A percentile compares a stretch with the other conserved stretches of the same genome.
Conservation (phyloP, 2,113 vertebrate genomes). For the Lepus timidus region DNA sequence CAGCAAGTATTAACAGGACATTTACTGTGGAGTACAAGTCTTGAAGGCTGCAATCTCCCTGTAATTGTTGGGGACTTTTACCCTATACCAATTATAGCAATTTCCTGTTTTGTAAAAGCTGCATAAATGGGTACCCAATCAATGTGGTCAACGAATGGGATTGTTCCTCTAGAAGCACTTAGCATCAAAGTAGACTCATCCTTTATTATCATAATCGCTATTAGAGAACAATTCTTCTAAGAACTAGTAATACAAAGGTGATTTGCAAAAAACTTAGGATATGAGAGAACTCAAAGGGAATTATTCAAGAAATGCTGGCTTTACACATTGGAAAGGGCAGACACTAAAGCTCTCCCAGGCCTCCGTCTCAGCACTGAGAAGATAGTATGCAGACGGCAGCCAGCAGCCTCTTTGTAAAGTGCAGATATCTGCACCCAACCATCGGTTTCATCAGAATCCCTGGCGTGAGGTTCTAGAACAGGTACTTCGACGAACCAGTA, state of each 20-base stretch:
- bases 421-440: neutral
- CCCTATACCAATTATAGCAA: neutral
- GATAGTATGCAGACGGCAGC: neutral
- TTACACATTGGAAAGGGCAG: neutral
- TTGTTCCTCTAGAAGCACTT: neutral
- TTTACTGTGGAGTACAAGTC: neutral
- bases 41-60: neutral
- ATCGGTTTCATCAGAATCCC: neutral
- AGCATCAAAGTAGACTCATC: neutral
- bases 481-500: neutral
- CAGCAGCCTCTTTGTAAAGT: neutral
- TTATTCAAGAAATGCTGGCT: neutral
- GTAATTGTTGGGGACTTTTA: neutral
- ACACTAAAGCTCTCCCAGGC: neutral
- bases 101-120: slow-evolving; percentile 20
- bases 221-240: slow-evolving; percentile 43
- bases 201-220: slow-evolving; percentile 6
- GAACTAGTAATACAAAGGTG: neutral
- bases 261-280: neutral
- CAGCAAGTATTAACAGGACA: neutral
- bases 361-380: neutral
- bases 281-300: slow-evolving; percentile 3
- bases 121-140: neutral
- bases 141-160: slow-evolving; percentile 20
- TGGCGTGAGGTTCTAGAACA: neutral